Base-by-base conservation (phyloP, 2,113 vertebrate genomes). In the Synodontis membranacea region DNA sequence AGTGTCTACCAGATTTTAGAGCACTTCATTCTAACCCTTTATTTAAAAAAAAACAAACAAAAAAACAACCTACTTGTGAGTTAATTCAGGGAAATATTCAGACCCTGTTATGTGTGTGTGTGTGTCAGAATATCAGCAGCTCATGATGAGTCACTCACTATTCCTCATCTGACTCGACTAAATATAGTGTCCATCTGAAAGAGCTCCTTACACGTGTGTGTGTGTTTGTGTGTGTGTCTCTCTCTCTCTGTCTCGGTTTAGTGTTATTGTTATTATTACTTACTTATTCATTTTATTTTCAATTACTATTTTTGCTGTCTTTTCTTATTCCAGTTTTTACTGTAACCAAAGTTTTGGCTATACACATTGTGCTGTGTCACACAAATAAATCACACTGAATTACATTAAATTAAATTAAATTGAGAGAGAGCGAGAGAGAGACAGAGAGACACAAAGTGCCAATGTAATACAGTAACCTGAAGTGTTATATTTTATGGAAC, bases 141-240 rank as follows among this genome's bases (percentile, higher is more conserved):
- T 14, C 48, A 75, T 70, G 46, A 83, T 83, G 82, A 83, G 82
- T 83, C 82, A 83, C 34, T 70, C 82, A 54, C 82, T 52, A 72
- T 46, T 68, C n/a, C 48, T 83, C 54, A 68, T 72, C 83, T 72
- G 78, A 42, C 21, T 85, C 58, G 62, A 66, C 88, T 88, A 88
- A 88, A 86, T 83, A 86, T 88, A 88, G 87, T 60, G 39, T 78
- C 39, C 11, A 74, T 83, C 84, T 86, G 60, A 88, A 88, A 88
- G 80, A 88, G 80, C 84, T 79, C 58, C 84, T 68, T n/a, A 28
- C 42, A 28, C 15, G 37, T 72, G 37, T 72, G 68, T 70, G 68
- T 39, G 66, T 23, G 66, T 70, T 6, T 39, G 31, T 37, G 66
- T 64, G 62, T 31, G 62, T 64, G 62, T 64, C 1, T 68, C 64